phyloP scores from a whole-genome alignment of 2,888 invertebrate genomes.

The Zaprionus lineosus region DNA sequence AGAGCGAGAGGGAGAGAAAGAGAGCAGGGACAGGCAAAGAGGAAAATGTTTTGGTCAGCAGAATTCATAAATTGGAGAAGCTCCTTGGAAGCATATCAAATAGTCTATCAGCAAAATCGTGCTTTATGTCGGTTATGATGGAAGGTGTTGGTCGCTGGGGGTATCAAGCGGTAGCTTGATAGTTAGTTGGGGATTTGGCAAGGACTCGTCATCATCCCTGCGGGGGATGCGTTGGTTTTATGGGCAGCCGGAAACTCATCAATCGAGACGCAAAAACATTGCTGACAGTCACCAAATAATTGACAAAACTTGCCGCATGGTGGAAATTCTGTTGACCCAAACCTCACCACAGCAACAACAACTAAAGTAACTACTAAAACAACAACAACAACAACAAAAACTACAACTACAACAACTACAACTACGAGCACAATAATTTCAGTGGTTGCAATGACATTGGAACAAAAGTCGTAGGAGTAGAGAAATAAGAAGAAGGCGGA shows the following conservation, averaged over 20 bases:
- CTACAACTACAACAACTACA: too few relatives aligned
- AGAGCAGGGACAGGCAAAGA: neutral
- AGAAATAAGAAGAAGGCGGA: conserved; percentile 7
- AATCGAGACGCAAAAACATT: conserved; percentile 29
- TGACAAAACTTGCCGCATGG: conserved; percentile 60
- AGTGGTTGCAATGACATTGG: conserved; percentile 64
- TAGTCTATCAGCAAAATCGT: too few relatives aligned
- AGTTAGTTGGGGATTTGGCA: too few relatives aligned
- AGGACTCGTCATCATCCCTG: too few relatives aligned
- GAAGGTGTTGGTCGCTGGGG: too few relatives aligned
- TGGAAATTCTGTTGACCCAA: conserved; percentile 17
- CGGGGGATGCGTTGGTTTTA: conserved; percentile 8
- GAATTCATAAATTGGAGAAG: too few relatives aligned
- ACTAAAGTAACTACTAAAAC: neutral
- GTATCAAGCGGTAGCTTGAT: too few relatives aligned
- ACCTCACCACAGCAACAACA: neutral
- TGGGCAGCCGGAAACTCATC: conserved; percentile 42
- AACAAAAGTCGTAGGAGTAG: conserved; percentile 10
- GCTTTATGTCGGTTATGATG: too few relatives aligned
- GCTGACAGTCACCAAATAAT: conserved; percentile 40
- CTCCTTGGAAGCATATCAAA: too few relatives aligned
- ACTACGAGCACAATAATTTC: too few relatives aligned
- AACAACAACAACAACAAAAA: neutral
- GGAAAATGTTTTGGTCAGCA: too few relatives aligned
- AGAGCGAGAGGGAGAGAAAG: neutral